Conservation (phyloP, 2,797 vertebrate species). For the Myiothlypis coronata region DNA sequence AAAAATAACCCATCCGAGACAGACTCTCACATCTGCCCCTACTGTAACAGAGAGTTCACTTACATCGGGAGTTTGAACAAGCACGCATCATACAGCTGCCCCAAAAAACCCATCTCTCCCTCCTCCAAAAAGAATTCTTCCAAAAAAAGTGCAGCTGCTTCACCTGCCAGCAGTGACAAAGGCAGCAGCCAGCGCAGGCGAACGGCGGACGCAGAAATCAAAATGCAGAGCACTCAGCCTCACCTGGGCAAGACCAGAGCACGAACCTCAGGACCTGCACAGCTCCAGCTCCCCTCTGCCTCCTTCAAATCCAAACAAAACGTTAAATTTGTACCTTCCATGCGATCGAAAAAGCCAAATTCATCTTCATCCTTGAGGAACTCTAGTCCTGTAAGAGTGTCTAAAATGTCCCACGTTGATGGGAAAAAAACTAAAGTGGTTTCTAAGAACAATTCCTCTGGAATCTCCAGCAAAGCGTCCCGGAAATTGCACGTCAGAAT, state of each 20-base stretch:
- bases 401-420: slow-evolving; percentile 63
- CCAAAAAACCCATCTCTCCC: slow-evolving; percentile 87
- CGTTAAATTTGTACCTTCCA: slow-evolving; percentile 59
- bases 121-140: slow-evolving; percentile 81
- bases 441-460: slow-evolving; percentile 62
- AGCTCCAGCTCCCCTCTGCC: slow-evolving; percentile 59
- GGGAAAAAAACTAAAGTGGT: slow-evolving; percentile 74
- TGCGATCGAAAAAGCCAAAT: slow-evolving; percentile 76
- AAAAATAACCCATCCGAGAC: slow-evolving; percentile 57
- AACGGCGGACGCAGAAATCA: slow-evolving; percentile 82
- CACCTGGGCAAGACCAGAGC: slow-evolving; percentile 90
- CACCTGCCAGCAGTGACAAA: slow-evolving; percentile 70
- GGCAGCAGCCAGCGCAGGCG: slow-evolving; percentile 80
- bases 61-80: slow-evolving; percentile 93
- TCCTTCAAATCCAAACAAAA: slow-evolving; percentile 76
- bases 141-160: slow-evolving; percentile 71
- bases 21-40: slow-evolving; percentile 86
- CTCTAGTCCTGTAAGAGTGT: slow-evolving; percentile 78
- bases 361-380: slow-evolving; percentile 73
- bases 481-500: slow-evolving; percentile 77
- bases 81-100: slow-evolving; percentile 89
- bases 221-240: slow-evolving; percentile 76
- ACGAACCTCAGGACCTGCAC: slow-evolving; percentile 79
- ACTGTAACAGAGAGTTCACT: slow-evolving; percentile 91
- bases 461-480: slow-evolving; percentile 72